A percentile compares a stretch with the other conserved stretches of the same genome.
Evolutionary conservation across 2,797 vertebrate species (phyloP).

Genomic region (Bradypodion ventrale): DNA sequence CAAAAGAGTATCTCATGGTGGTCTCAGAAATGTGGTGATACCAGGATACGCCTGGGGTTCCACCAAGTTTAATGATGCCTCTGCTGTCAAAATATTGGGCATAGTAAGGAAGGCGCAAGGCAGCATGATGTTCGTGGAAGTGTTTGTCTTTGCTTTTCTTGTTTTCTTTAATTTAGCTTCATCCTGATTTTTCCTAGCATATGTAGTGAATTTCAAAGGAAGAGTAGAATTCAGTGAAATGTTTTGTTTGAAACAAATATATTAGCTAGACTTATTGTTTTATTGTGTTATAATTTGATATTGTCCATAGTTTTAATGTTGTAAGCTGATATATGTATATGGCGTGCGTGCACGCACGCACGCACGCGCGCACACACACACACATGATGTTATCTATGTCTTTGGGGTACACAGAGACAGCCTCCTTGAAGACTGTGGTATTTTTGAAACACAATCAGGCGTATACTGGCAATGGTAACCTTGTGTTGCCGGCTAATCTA

Average conservation of each 20-base stretch:
- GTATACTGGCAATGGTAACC: no score
- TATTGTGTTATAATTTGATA: no score
- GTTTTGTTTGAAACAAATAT: conserved; percentile 15
- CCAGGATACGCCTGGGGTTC: conserved; percentile 52
- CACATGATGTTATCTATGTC: no score
- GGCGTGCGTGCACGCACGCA: no score
- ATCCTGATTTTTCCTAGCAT: conserved; percentile 6
- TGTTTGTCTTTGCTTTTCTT: conserved; percentile 22
- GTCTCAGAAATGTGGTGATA: conserved; percentile 60
- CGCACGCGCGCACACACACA: no score
- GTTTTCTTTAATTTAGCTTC: conserved; percentile 20
- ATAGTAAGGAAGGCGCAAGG: conserved; percentile 54
- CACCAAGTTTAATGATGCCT: conserved; percentile 66
- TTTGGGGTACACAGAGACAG: no score
- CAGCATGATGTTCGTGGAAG: conserved; percentile 34
- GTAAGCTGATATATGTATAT: no score
- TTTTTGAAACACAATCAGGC: no score
- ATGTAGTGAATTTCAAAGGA: conserved; percentile 43
- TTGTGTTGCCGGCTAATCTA: no score
- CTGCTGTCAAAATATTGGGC: conserved; percentile 70
- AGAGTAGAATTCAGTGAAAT: not conserved
- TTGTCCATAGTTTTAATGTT: no score
- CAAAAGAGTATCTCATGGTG: conserved; percentile 69
- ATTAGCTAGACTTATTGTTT: no score
- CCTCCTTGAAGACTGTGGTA: no score